Percentiles rank a stretch among this genome's conserved stretches.
phyloP scores from a whole-genome alignment of 2,797 vertebrate species.

The Mus spretus region DNA sequence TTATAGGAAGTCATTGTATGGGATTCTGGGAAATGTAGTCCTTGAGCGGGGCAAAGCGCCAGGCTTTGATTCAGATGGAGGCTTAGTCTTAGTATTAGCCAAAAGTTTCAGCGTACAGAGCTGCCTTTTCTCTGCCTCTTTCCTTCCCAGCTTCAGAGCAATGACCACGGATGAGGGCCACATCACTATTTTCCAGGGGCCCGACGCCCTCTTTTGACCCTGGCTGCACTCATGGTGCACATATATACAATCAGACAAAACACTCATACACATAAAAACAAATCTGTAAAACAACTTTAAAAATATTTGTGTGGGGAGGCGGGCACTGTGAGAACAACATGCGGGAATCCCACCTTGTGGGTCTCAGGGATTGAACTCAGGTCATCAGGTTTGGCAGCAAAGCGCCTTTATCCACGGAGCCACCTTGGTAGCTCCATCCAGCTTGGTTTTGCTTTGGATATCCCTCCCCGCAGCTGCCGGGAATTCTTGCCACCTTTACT shows the following conservation, averaged over 20 bases:
- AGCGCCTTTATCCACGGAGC: background rate
- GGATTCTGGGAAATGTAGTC: constrained; percentile 53
- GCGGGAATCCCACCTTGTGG: background rate
- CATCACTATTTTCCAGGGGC: background rate
- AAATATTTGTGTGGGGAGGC: background rate
- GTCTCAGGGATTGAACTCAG: background rate
- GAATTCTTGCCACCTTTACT: constrained; percentile 45
- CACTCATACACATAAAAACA: background rate
- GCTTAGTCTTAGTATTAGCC: background rate
- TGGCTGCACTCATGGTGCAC: background rate
- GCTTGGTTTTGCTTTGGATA: background rate
- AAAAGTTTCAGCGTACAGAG: background rate
- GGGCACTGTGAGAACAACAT: background rate
- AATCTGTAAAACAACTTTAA: background rate
- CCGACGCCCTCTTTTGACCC: background rate
- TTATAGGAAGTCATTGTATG: background rate
- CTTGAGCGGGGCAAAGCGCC: fast-evolving
- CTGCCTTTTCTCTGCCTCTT: background rate
- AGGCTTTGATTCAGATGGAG: background rate
- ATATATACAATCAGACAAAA: background rate
- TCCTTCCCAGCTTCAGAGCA: background rate
- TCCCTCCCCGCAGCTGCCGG: constrained; percentile 39
- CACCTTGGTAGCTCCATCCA: background rate
- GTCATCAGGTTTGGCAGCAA: too few species aligned
- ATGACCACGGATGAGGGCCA: background rate